Evolutionary conservation across 2,113 vertebrate genomes (phyloP).

Genomic region (Chaetura pelagica): DNA sequence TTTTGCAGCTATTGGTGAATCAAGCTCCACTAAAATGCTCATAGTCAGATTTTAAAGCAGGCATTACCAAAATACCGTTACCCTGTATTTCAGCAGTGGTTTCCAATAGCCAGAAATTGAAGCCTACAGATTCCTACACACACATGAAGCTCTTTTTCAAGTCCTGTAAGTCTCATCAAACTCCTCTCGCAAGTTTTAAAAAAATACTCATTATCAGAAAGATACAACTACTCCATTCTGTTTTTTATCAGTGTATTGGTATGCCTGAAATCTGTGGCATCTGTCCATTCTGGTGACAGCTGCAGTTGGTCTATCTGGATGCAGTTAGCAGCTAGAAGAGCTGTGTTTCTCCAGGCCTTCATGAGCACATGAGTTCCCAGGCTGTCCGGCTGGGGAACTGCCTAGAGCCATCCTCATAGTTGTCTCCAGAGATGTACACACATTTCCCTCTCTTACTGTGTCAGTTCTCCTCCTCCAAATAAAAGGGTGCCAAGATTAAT

Average conservation of each 20-base stretch:
- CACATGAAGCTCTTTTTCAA: background rate
- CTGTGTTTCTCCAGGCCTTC: background rate
- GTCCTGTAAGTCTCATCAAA: background rate
- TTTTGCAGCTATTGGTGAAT: background rate
- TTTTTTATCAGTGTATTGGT: background rate
- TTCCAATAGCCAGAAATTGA: background rate
- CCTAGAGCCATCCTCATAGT: background rate
- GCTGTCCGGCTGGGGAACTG: background rate
- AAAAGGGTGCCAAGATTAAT: constrained; percentile 2
- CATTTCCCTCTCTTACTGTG: background rate
- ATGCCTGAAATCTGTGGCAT: background rate
- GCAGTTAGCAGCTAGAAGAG: background rate
- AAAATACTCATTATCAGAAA: background rate
- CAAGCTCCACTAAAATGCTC: background rate
- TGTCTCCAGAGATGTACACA: background rate
- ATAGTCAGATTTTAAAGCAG: background rate
- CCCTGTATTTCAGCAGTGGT: background rate
- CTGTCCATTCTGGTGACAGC: background rate
- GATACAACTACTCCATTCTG: background rate
- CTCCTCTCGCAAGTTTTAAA: background rate
- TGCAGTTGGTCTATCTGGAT: background rate
- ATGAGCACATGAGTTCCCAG: background rate
- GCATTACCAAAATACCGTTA: background rate
- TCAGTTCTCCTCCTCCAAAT: background rate
- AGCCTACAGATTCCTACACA: background rate